phyloP scores from a whole-genome alignment of 2,888 invertebrate genomes.

The Nomada goodeniana region DNA sequence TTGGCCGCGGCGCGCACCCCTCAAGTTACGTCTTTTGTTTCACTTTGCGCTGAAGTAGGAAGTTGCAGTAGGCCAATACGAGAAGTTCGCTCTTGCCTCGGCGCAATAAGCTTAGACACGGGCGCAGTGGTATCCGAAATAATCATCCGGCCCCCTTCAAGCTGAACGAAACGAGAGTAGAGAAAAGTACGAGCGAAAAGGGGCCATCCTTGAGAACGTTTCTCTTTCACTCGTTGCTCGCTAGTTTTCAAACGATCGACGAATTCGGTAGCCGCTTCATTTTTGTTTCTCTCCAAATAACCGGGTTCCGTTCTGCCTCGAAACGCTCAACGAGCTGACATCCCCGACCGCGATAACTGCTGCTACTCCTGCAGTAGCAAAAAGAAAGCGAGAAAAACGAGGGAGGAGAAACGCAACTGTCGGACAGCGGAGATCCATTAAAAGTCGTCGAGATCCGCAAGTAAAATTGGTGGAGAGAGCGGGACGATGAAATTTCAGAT shows the following conservation, averaged over 20 bases:
- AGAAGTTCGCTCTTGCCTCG: slow-evolving; percentile 71
- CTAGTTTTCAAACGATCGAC: background rate
- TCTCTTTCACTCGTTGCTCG: background rate
- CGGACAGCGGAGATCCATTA: slow-evolving; percentile 31
- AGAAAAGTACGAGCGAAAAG: background rate
- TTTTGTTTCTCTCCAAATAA: background rate
- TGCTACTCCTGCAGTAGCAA: background rate
- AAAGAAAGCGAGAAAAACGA: background rate
- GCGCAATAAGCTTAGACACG: slow-evolving; percentile 64
- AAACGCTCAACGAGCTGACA: slow-evolving; percentile 26
- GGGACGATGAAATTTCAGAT: slow-evolving; percentile 48
- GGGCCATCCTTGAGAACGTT: background rate
- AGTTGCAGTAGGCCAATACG: slow-evolving; percentile 71
- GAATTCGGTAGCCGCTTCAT: background rate
- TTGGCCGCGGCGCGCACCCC: slow-evolving; percentile 48
- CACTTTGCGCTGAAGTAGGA: slow-evolving; percentile 72
- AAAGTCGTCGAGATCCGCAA: slow-evolving; percentile 49
- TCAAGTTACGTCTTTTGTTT: slow-evolving; percentile 62
- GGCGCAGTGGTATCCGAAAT: slow-evolving; percentile 52
- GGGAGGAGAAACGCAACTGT: background rate
- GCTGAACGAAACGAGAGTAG: background rate
- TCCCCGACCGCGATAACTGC: slow-evolving; percentile 44
- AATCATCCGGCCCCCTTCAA: background rate
- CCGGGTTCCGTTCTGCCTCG: background rate
- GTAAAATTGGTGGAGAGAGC: slow-evolving; percentile 35